These are phyloP conservation scores for Hystrix brachyura DNA, from an alignment of 2,113 vertebrate genomes.

Conservation along the genomic window DNA sequence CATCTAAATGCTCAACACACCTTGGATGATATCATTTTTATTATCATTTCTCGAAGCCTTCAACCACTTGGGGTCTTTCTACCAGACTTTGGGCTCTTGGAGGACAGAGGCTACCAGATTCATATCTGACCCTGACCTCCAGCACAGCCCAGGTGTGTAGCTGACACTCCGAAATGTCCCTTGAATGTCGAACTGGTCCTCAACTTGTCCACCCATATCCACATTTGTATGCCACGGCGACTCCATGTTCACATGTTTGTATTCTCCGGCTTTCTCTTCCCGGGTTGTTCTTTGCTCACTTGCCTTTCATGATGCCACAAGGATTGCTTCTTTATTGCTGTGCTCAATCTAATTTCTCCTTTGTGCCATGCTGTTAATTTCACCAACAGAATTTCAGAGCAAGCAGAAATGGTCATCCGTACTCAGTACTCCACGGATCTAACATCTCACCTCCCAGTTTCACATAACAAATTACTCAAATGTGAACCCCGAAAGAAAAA, in stretches of 20 bases:
- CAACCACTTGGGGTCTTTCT: not conserved
- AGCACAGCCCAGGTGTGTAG: not conserved
- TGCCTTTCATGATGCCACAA: not conserved
- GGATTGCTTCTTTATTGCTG: not conserved
- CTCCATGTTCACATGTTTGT: not conserved
- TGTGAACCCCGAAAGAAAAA: not conserved
- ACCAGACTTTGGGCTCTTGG: not conserved
- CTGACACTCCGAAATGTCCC: not conserved
- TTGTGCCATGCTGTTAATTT: not conserved
- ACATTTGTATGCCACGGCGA: not conserved
- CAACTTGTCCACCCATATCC: not conserved
- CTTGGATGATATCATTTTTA: not conserved
- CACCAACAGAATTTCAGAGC: not conserved
- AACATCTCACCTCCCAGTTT: not conserved
- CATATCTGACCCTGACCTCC: not conserved
- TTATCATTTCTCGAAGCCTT: not conserved
- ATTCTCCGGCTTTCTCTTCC: not conserved
- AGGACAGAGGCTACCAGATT: not conserved
- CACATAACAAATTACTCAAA: slow-evolving; percentile 31
- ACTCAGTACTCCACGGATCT: not conserved
- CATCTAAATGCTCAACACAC: not conserved
- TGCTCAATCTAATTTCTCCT: not conserved
- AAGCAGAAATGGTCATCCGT: not conserved
- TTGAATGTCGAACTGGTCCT: not conserved
- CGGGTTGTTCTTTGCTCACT: too few relatives aligned